Conservation (phyloP, 92 coral and sea anemone species). For the Plumapathes pennacea region DNA sequence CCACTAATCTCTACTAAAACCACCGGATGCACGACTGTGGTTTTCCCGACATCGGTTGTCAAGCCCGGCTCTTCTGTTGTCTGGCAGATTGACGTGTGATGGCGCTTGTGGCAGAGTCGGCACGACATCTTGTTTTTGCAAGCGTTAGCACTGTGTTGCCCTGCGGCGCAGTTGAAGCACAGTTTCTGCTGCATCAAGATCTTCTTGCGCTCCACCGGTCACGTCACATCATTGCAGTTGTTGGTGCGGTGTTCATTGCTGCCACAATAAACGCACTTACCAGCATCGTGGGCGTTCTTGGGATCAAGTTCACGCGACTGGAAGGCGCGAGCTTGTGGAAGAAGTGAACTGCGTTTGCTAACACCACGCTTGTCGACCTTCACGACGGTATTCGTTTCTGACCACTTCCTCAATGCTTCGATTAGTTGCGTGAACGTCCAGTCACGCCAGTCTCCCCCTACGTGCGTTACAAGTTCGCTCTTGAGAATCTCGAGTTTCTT, state of each 20-base stretch:
- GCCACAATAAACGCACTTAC: constrained; percentile 23
- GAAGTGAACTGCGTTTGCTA: background rate
- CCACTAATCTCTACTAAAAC: constrained; percentile 26
- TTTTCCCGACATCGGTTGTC: background rate
- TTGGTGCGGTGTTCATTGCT: constrained; percentile 18
- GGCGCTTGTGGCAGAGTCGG: background rate
- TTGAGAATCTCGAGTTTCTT: background rate
- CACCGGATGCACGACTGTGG: constrained; percentile 26
- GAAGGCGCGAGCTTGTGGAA: background rate
- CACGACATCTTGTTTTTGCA: constrained; percentile 25
- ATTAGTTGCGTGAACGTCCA: constrained; percentile 1
- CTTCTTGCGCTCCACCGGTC: constrained; percentile 13
- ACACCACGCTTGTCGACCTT: constrained; percentile 1
- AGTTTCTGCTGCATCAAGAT: constrained; percentile 7
- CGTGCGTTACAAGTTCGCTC: constrained; percentile 5
- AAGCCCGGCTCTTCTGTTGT: constrained; percentile 3
- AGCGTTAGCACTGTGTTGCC: background rate
- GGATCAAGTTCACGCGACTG: background rate
- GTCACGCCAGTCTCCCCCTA: constrained; percentile 17
- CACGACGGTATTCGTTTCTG: constrained; percentile 4
- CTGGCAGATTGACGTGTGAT: constrained; percentile 16
- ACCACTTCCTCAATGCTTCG: constrained; percentile 1
- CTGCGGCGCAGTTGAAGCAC: constrained; percentile 26
- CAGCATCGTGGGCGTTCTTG: background rate
- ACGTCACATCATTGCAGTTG: constrained; percentile 10